A percentile compares a stretch with the other conserved stretches of the same genome.
Evolutionary conservation across 2,113 vertebrate genomes (phyloP).

Genomic region (human): DNA sequence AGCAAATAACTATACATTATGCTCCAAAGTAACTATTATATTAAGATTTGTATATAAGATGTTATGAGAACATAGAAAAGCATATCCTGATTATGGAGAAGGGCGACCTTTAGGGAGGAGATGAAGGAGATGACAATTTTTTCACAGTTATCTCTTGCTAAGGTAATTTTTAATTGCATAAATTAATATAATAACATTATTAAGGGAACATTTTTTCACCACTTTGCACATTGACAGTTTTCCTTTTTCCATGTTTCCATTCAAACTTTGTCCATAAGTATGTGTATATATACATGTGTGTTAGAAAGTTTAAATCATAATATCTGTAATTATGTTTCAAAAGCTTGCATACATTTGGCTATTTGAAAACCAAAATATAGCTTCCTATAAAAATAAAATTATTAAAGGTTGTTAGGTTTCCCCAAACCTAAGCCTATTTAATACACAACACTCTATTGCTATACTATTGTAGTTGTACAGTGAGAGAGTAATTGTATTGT

Average conservation of each 20-base stretch:
- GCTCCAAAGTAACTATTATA: not conserved
- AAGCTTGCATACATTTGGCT: not conserved
- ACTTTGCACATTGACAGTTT: not conserved
- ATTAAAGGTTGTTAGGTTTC: not conserved
- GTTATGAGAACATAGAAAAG: not conserved
- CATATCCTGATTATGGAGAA: not conserved
- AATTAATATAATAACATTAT: not conserved
- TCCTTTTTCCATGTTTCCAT: not conserved
- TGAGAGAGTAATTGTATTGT: not conserved
- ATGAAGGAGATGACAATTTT: not conserved
- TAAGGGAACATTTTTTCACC: not conserved
- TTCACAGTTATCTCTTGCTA: not conserved
- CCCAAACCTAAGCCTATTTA: not conserved
- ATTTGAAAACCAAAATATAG: slow-evolving; percentile 20
- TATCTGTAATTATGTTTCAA: not conserved
- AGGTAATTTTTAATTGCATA: not conserved
- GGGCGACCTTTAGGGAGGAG: not conserved
- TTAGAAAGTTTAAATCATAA: slow-evolving; percentile 14
- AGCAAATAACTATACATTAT: not conserved
- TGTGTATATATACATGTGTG: not conserved
- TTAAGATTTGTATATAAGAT: not conserved
- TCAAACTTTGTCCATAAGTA: not conserved
- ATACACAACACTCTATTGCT: not conserved
- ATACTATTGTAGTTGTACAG: not conserved
- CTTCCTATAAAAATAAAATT: slow-evolving; percentile 20